Base-by-base conservation (phyloP, 2,113 vertebrate species). In the Cyphomyrus discorhynchus region DNA sequence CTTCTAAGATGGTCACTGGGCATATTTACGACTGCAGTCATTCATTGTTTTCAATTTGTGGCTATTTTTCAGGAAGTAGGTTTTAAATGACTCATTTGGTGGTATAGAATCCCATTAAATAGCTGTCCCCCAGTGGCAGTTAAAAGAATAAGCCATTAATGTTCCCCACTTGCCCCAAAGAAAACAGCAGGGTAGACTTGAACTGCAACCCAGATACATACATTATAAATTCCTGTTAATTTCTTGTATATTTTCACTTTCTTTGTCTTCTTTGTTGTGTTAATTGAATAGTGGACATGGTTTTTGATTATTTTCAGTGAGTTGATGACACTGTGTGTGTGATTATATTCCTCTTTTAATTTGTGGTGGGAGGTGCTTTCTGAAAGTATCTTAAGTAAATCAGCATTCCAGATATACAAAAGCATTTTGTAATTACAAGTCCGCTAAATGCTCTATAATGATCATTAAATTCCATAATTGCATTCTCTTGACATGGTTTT, bases 401-500 rank as follows among this genome's bases (percentile, higher is more conserved):
- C 91, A n/a, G 86, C 90, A 91, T 80, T 92, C 90, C 92, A 94
- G 92, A 91, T 91, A 92, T 94, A 94, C 94, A 95, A 95, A 94
- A 77, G 88, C 88, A 92, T 95, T 95, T 93, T 92, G 93, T 93
- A 95, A 95, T 95, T 95, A 94, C 91, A 92, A 90, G 91, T 89
- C 91, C 90, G 90, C 89, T 82, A 90, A 91, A 94, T 92, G 92
- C 92, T 94, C 93, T 92, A 92, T 93, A 92, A 92, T 91, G 89
- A 94, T 95, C 93, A 95, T 95, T 96, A 95, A 92, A 95, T 92
- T 93, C 93, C 93, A 92, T 95, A 95, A 96, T 96, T 96, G 94
- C 94, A 93, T 93, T 91, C 91, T 89, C 93, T 93, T 94, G 93
- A 95, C 93, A 93, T 94, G 93, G 91, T 94, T 94, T 93, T 94